These are phyloP conservation scores for Amphilophus citrinellus DNA, from an alignment of 2,113 vertebrate species.

Conservation along the genomic window DNA sequence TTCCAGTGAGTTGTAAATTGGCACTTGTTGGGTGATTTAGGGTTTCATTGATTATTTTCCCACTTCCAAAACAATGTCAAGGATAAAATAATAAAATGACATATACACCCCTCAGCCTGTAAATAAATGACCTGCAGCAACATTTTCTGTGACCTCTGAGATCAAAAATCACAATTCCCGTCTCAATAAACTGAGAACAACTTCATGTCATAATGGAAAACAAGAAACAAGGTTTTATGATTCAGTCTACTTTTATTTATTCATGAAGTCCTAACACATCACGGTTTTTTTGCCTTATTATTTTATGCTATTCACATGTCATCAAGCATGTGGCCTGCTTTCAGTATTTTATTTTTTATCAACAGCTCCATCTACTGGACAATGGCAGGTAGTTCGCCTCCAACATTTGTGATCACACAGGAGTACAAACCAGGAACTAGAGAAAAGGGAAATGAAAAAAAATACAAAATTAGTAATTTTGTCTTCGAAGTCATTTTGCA, in stretches of 20 bases:
- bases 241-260: not conserved
- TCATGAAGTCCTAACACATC: not conserved
- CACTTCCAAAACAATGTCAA: not conserved
- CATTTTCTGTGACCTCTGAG: not conserved
- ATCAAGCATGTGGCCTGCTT: not conserved
- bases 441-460: not conserved
- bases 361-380: conserved; percentile 3
- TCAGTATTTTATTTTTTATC: not conserved
- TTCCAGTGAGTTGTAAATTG: not conserved
- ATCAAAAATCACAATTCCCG: not conserved
- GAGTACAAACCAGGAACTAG: not conserved
- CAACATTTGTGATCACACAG: not conserved
- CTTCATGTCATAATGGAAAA: too few species aligned
- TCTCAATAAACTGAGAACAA: not conserved
- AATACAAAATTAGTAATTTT: not conserved
- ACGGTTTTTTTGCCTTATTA: not conserved
- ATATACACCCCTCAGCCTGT: not conserved
- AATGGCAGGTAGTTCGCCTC: not conserved
- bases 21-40: not conserved
- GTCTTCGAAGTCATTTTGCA: not conserved
- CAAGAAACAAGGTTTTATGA: not conserved
- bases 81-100: not conserved
- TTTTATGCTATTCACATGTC: not conserved
- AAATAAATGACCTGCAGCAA: not conserved
- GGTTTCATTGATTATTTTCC: not conserved